These are phyloP conservation scores for Spheniscus humboldti DNA, from an alignment of 2,797 vertebrate genomes.

Conservation along the genomic window DNA sequence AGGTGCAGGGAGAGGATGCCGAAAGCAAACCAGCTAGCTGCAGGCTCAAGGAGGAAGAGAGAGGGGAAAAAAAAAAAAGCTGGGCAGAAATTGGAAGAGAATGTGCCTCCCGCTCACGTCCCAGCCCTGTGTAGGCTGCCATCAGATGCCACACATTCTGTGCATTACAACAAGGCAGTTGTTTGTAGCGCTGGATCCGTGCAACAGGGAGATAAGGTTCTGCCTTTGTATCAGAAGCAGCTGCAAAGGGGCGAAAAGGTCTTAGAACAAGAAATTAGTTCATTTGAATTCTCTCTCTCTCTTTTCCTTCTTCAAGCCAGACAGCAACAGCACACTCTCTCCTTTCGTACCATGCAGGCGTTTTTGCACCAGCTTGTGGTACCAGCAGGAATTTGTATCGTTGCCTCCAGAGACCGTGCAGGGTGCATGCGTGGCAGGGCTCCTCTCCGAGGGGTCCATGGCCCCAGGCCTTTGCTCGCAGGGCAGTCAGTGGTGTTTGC, in stretches of 20 bases:
- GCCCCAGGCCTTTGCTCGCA: background rate
- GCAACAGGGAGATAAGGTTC: constrained; percentile 53
- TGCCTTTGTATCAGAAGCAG: constrained; percentile 63
- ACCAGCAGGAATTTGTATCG: background rate
- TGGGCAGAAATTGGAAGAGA: background rate
- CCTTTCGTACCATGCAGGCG: accelerated
- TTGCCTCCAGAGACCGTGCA: background rate
- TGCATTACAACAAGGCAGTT: constrained; percentile 17
- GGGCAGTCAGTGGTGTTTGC: background rate
- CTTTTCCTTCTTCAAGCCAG: background rate
- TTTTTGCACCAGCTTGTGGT: background rate
- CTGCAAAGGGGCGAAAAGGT: constrained; percentile 41
- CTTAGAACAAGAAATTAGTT: constrained; percentile 65
- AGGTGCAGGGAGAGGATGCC: background rate
- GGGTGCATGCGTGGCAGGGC: accelerated
- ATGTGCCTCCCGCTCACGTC: background rate
- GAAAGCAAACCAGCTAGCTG: background rate
- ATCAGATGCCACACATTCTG: constrained; percentile 39
- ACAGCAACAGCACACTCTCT: background rate
- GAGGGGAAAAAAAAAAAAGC: background rate
- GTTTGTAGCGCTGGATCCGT: constrained; percentile 21
- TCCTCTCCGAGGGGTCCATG: accelerated
- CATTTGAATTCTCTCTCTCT: constrained; percentile 40
- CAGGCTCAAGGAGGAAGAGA: background rate
- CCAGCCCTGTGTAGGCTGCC: background rate